Evolutionary conservation across 2,888 invertebrate species (phyloP), one percentile per base, ranked within the genome.

Genomic region (Baccha elongata): DNA sequence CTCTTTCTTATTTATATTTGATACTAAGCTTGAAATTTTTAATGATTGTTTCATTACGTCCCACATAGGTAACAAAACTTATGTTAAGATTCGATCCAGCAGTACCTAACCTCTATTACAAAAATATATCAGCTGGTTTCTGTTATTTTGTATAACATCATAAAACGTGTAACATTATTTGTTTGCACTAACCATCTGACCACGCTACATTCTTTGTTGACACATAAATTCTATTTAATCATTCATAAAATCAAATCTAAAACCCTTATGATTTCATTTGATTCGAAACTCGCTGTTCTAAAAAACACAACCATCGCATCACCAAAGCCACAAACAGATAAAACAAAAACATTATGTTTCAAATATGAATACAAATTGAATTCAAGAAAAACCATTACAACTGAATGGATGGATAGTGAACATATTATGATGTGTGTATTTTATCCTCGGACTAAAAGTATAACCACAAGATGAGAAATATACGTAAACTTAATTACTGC

Each of bases 401-500:
- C 52, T 55, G 44, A 19, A n/a, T 11, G 23, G 15, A 26, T 26
- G 35, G 21, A 35, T 44, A 15, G 15, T 15, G 23, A 15, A 58
- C 15, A 40, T 37, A 5, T 2, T 29, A 21, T n/a, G 62, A 40
- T 60, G 6, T 52, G 46, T 74, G 21, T 42, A 13, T 69, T 1
- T n/a, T n/a, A n/a, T 8, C 26, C 15, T 15, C 0, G 35, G 42
- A 62, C 72, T 55, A 72, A 58, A 79, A 71, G 71, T 67, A 32
- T n/a, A 75, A 76, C 81, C 81, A 67, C 76, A 83, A 52, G 65
- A 83, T 76, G 67, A 67, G 67, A 64, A 68, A 76, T 44, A 81
- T 67, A 83, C 65, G 67, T 76, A 76, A 83, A 83, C 76, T 76
- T 83, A 83, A 83, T 83, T 83, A 83, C 72, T 42, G 29, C 26